Percentiles rank a stretch among this genome's conserved stretches.
These are phyloP conservation scores for Troglohyphantes excavatus DNA, from an alignment of 2,888 invertebrate genomes.

Conservation along the genomic window DNA sequence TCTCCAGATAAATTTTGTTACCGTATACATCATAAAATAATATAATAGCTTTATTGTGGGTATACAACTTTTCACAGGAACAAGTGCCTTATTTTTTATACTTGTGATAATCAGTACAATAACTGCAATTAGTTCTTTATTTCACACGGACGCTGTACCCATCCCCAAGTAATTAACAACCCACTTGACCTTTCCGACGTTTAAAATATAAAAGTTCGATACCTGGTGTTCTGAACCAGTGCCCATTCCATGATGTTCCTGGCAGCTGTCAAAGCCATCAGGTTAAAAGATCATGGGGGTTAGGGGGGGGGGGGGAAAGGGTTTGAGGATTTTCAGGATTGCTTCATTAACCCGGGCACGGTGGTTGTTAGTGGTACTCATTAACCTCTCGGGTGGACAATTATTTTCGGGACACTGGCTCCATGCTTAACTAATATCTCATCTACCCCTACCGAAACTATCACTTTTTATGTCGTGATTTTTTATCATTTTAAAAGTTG, in stretches of 20 bases:
- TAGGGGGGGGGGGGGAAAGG: not conserved
- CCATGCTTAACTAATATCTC: conserved; percentile 57
- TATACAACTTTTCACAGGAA: too few relatives aligned
- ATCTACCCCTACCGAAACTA: not conserved
- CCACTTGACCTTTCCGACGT: not conserved
- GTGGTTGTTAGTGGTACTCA: conserved; percentile 52
- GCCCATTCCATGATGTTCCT: conserved; percentile 50
- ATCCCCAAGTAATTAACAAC: too few relatives aligned
- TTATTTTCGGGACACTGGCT: conserved; percentile 46
- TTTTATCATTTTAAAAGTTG: too few relatives aligned
- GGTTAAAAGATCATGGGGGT: conserved; percentile 26
- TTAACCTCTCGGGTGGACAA: conserved; percentile 59
- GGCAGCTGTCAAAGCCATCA: conserved; percentile 67
- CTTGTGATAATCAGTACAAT: not conserved
- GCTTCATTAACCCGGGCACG: conserved; percentile 56
- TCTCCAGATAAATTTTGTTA: too few relatives aligned
- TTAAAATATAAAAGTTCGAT: conserved; percentile 38
- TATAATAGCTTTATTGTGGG: too few relatives aligned
- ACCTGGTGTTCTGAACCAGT: conserved; percentile 24
- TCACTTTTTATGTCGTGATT: too few relatives aligned
- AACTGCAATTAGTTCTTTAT: not conserved
- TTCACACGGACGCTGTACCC: not conserved
- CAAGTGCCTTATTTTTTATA: too few relatives aligned
- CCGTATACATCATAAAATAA: too few relatives aligned
- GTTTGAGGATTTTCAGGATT: conserved; percentile 22